phyloP scores from a whole-genome alignment of 2,888 invertebrate genomes.

The Cephus nigrinus region DNA sequence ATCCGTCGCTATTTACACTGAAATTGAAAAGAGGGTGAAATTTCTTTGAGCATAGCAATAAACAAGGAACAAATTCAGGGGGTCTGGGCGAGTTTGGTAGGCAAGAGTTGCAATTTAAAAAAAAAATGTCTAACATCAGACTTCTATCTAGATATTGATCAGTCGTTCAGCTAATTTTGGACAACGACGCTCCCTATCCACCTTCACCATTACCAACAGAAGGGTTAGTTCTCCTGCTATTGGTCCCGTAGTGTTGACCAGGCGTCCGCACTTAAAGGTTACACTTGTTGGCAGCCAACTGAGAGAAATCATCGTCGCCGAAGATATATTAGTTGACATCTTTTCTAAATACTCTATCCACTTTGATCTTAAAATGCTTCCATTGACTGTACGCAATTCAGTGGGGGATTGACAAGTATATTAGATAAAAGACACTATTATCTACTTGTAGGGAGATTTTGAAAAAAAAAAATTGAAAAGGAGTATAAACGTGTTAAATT shows the following conservation, averaged over 20 bases:
- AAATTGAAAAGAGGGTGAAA: constrained; percentile 37
- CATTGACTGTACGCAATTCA: neutral
- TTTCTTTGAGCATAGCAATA: neutral
- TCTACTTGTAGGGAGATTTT: neutral
- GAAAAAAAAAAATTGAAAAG: neutral
- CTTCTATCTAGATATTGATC: neutral
- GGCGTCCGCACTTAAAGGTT: neutral
- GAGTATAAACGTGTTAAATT: neutral
- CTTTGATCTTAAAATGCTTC: neutral
- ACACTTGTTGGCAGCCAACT: neutral
- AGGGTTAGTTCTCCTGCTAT: neutral
- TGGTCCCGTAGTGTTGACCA: neutral
- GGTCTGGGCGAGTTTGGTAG: too few species aligned
- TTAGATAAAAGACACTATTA: neutral
- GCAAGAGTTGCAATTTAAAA: neutral
- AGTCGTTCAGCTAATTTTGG: neutral
- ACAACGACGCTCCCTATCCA: neutral
- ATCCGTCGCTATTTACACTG: constrained; percentile 89
- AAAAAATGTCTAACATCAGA: neutral
- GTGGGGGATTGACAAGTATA: neutral
- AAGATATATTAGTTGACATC: neutral
- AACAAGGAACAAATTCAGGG: neutral
- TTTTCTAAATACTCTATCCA: neutral
- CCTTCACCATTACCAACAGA: neutral
- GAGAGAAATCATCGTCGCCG: neutral